Conservation (phyloP, 1,140 invertebrate genomes). For the Telenomus remus region DNA sequence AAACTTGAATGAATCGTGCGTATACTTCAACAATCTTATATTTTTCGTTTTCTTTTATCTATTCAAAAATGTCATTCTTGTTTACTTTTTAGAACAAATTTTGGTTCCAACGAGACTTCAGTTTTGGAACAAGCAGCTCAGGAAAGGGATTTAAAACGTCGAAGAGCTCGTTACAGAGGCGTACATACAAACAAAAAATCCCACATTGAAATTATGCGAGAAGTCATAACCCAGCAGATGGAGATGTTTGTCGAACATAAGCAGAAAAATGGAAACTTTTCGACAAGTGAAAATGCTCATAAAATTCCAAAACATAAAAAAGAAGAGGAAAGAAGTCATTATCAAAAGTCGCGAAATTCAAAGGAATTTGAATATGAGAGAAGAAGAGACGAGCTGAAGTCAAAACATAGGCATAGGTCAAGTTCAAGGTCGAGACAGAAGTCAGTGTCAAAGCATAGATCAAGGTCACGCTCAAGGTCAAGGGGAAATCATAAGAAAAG, state of each 20-base stretch:
- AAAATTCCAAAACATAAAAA: neutral
- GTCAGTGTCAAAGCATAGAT: constrained; percentile 5
- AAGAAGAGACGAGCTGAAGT: constrained; percentile 9
- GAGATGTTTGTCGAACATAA: constrained; percentile 66
- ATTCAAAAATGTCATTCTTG: neutral
- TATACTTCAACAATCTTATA: constrained; percentile 12
- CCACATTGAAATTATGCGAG: constrained; percentile 79
- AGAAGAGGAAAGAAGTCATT: neutral
- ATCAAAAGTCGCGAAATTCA: neutral
- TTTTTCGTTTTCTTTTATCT: constrained; percentile 1
- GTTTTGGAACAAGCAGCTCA: constrained; percentile 76
- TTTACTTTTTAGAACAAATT: neutral
- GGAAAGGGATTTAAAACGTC: constrained; percentile 79
- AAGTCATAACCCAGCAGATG: constrained; percentile 80
- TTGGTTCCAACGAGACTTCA: constrained; percentile 44
- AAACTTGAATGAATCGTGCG: constrained; percentile 67
- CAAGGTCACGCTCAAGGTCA: constrained; percentile 19
- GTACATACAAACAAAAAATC: constrained; percentile 80
- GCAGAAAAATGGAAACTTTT: constrained; percentile 26
- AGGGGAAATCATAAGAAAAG: constrained; percentile 19
- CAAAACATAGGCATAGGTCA: constrained; percentile 10
- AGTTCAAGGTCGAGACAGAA: constrained; percentile 15
- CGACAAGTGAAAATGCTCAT: neutral
- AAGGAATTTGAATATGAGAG: constrained; percentile 8
- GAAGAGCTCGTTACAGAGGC: constrained; percentile 79